Percentiles rank a stretch among this genome's conserved stretches.
phyloP scores from a whole-genome alignment of 2,888 invertebrate species.

The Pandemis heparana region DNA sequence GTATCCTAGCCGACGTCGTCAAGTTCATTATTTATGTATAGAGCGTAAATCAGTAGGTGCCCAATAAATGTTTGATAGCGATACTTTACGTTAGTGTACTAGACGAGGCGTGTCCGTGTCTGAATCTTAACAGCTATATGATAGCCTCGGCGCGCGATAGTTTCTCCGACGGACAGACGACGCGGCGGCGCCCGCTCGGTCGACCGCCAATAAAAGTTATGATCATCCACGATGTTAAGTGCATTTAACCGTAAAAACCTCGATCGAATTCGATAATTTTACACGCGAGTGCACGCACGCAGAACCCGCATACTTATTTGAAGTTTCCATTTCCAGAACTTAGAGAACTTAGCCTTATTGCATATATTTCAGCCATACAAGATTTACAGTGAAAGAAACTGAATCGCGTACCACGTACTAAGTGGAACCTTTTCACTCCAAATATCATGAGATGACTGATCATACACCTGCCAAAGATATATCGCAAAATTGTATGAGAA shows the following conservation, averaged over 20 bases:
- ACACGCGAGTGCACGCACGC: slow-evolving; percentile 47
- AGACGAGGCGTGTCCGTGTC: slow-evolving; percentile 45
- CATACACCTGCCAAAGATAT: no score
- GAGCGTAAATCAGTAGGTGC: slow-evolving; percentile 30
- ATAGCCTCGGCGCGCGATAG: slow-evolving; percentile 51
- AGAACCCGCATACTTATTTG: slow-evolving; percentile 44
- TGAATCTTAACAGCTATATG: slow-evolving; percentile 18
- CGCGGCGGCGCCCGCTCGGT: slow-evolving; percentile 65
- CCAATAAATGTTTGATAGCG: slow-evolving; percentile 37
- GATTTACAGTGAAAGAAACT: no score
- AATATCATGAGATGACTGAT: no score
- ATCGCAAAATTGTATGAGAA: no score
- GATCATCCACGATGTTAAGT: slow-evolving; percentile 56
- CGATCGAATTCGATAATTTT: slow-evolving; percentile 46
- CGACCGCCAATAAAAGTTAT: slow-evolving; percentile 70
- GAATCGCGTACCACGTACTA: no score
- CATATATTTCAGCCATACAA: not conserved
- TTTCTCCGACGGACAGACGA: slow-evolving; percentile 61
- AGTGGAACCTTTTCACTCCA: no score
- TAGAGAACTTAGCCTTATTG: slow-evolving; percentile 23
- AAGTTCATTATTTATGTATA: slow-evolving; percentile 40
- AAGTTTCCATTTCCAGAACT: slow-evolving; percentile 46
- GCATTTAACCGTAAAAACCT: slow-evolving; percentile 49
- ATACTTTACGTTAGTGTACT: slow-evolving; percentile 26
- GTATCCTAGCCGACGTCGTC: slow-evolving; percentile 35